Base-by-base conservation (phyloP, 2,113 vertebrate genomes). In the Nothoprocta perdicaria region DNA sequence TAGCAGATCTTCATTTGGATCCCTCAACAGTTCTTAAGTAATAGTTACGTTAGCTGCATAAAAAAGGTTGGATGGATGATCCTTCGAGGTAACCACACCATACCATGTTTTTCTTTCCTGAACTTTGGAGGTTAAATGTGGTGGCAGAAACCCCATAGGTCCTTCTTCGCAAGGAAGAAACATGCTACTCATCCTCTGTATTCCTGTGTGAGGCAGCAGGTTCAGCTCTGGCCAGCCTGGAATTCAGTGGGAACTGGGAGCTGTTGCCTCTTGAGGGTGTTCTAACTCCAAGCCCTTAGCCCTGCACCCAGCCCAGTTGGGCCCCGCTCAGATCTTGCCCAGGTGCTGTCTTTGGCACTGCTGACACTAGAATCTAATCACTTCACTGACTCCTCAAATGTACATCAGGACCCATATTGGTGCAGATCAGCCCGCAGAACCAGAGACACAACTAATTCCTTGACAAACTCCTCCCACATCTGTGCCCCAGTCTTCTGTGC, bases 381-480 rank as follows among this genome's bases (percentile, higher is more conserved):
- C 24, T 90, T 80, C 46, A 10, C 23, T 24, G 41, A 73, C 69
- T 92, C 80, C 82, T 65, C 87, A 86, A 72, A 86, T 18, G 41
- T 31, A 45, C 55, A 27, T 45, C 72, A 84, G 72, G 55, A 52
- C 33, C 18, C 77, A 68, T 50, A 31, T 67, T 18, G 0, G 52
- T 82, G 65, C 63, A 92, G 48, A 93, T 80, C 52, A 84, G 53
- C 62, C 48, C 71, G 57, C 53, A 58, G 84, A 79, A 68, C 65
- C 77, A 86, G 41, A 74, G 62, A 33, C 46, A 81, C 31, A 69
- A 88, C 62, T 78, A 94, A 88, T 89, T 89, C 89, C 58, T 84
- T 85, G 13, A 72, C 89, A 93, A 90, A 91, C 76, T 93, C 73
- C 84, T 91, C 81, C 80, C 48, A 60, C 69, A 68, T 27, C 48